phyloP scores from a whole-genome alignment of 2,797 vertebrate species.

The Mastacembelus armatus region DNA sequence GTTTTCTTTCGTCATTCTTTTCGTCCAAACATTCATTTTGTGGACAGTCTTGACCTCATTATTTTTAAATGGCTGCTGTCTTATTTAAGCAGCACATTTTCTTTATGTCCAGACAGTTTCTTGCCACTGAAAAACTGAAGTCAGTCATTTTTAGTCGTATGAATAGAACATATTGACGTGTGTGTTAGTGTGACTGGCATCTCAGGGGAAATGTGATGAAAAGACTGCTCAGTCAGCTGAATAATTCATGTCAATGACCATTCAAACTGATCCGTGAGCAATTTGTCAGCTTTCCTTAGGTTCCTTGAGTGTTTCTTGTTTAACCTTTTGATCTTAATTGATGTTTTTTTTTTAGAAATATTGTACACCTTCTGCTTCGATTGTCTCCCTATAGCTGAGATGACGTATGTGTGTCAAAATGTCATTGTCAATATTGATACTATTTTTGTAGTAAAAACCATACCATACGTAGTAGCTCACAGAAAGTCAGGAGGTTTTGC shows the following conservation, averaged over 20 bases:
- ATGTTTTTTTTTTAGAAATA: not conserved
- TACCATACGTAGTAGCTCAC: no score
- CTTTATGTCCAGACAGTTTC: constrained; percentile 9
- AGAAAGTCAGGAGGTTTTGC: not conserved
- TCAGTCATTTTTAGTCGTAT: constrained; percentile 44
- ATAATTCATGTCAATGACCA: constrained; percentile 59
- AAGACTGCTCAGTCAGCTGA: constrained; percentile 35
- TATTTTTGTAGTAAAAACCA: no score
- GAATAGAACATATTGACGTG: constrained; percentile 46
- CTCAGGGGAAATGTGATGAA: constrained; percentile 39
- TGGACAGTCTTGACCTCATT: not conserved
- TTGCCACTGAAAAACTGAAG: constrained; percentile 37
- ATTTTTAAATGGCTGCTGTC: not conserved
- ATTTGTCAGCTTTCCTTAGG: not conserved
- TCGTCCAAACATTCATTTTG: not conserved
- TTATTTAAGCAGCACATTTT: constrained; percentile 5
- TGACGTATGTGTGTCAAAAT: no score
- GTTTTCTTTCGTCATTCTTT: not conserved
- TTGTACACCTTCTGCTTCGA: not conserved
- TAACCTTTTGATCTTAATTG: not conserved
- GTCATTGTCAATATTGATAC: no score
- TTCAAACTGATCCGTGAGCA: constrained; percentile 41
- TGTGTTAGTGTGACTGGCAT: constrained; percentile 27
- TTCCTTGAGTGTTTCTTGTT: not conserved
- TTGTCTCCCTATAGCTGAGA: not conserved